phyloP scores from a whole-genome alignment of 2,888 invertebrate genomes.

The Thyatira batis region DNA sequence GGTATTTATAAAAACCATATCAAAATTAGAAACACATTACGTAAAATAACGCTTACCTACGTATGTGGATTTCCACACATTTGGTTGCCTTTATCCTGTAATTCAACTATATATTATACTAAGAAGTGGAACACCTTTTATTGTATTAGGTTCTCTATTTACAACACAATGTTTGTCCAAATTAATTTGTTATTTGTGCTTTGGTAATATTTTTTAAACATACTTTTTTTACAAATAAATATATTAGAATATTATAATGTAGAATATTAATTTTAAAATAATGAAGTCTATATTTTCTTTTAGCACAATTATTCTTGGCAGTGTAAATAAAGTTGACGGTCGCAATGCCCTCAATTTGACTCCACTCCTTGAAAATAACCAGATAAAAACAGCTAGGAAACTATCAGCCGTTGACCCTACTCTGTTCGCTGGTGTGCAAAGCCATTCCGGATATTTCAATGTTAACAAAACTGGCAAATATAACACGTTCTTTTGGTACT shows the following conservation, averaged over 20 bases:
- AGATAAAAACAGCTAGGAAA: background rate
- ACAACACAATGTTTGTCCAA: background rate
- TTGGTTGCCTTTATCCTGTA: background rate
- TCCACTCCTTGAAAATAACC: background rate
- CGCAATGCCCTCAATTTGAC: background rate
- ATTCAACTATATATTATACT: background rate
- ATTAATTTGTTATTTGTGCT: background rate
- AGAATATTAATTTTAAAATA: background rate
- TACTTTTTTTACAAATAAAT: too few relatives aligned
- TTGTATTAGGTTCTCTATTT: background rate
- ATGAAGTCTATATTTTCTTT: background rate
- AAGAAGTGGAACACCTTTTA: background rate
- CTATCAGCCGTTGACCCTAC: background rate
- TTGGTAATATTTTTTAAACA: background rate
- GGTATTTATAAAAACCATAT: too few relatives aligned
- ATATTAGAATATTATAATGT: too few relatives aligned
- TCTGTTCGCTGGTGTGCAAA: background rate
- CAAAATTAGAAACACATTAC: too few relatives aligned
- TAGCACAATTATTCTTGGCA: background rate
- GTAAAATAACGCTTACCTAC: too few relatives aligned
- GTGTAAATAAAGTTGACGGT: background rate
- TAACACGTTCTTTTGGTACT: conserved; percentile 90
- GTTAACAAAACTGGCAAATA: conserved; percentile 86
- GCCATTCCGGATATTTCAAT: conserved; percentile 55
- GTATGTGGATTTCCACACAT: background rate